Conservation (phyloP, 2,888 invertebrate species). For the Caenorhabditis doughertyi region DNA sequence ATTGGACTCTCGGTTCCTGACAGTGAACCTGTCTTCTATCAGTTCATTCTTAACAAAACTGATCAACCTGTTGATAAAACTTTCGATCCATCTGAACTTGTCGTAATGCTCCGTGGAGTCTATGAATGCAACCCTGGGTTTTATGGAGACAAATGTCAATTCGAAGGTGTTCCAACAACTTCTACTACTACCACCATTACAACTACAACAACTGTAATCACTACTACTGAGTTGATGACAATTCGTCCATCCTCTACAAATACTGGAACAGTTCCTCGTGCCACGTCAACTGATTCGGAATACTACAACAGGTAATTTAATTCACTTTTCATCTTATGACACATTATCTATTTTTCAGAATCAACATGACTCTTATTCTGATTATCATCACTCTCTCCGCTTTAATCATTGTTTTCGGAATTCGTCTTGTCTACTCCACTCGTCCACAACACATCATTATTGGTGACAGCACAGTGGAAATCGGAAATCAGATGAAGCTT, state of each 20-base stretch:
- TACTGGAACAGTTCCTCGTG: background rate
- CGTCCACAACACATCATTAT: constrained; percentile 4
- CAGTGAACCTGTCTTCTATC: background rate
- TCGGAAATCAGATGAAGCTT: background rate
- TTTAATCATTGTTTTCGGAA: constrained; percentile 13
- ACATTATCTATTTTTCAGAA: background rate
- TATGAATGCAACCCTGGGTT: constrained; percentile 20
- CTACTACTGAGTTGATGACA: background rate
- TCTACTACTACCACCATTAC: background rate
- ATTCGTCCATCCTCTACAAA: background rate
- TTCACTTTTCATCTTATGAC: background rate
- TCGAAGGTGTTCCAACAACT: background rate
- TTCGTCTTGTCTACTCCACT: background rate
- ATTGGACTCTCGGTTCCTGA: background rate
- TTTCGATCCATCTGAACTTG: background rate
- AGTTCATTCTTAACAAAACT: constrained; percentile 8
- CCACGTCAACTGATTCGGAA: background rate
- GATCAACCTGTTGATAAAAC: background rate
- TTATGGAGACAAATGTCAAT: constrained; percentile 1
- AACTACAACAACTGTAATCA: background rate
- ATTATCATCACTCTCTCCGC: background rate
- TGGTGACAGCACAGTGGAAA: background rate
- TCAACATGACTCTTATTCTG: constrained; percentile 9
- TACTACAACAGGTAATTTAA: constrained; percentile 3
- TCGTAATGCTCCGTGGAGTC: constrained; percentile 14